Percentiles rank a stretch among this genome's conserved stretches.
Evolutionary conservation across 1,140 invertebrate genomes (phyloP).

Genomic region (Chironomus tepperi): DNA sequence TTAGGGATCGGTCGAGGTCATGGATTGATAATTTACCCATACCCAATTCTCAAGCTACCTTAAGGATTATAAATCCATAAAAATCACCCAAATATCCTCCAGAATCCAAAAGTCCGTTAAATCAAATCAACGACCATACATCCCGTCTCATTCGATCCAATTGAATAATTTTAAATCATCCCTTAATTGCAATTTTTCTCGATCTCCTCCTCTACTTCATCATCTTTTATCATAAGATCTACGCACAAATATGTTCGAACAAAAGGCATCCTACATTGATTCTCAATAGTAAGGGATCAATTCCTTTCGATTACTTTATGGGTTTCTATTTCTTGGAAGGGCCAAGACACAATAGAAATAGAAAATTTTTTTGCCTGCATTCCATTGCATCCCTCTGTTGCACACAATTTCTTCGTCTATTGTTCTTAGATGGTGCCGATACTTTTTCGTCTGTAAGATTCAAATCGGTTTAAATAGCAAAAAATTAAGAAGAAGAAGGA

Average conservation of each 20-base stretch:
- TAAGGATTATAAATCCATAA: no score
- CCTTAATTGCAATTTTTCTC: conserved; percentile 20
- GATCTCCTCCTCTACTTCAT: background rate
- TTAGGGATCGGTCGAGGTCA: background rate
- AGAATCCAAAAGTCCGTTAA: no score
- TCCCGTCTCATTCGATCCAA: conserved; percentile 4
- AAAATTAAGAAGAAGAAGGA: background rate
- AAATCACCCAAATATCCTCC: no score
- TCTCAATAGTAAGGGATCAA: background rate
- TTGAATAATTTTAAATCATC: conserved; percentile 19
- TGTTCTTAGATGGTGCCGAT: conserved; percentile 7
- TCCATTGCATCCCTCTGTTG: background rate
- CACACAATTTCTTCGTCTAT: background rate
- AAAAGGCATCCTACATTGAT: background rate
- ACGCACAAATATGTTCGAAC: background rate
- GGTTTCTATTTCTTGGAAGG: conserved; percentile 1
- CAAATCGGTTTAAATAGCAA: conserved; percentile 23
- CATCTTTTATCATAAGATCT: conserved; percentile 10
- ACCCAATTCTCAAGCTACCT: background rate
- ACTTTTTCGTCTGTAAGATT: background rate
- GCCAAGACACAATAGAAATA: background rate
- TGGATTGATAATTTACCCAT: no score
- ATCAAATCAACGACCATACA: background rate
- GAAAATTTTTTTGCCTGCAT: conserved; percentile 20
- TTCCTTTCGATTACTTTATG: background rate